Base-by-base conservation (phyloP, 2,797 vertebrate species). In the Fratercula arctica region DNA sequence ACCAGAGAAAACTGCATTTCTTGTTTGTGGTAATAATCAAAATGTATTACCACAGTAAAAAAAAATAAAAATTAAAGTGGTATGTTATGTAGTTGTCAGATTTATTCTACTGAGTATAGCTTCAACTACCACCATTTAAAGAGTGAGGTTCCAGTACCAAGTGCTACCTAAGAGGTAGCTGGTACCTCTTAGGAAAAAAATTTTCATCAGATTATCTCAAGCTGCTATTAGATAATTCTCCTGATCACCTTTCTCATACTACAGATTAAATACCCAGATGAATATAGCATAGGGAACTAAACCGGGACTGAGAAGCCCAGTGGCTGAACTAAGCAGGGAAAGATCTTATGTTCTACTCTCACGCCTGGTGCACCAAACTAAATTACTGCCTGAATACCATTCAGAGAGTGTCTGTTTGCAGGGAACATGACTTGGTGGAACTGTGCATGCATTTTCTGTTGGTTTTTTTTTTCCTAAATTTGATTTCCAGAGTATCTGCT, bases 271-370 rank as follows among this genome's bases (percentile, higher is more conserved):
- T 8, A 82, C 3, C 8, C 16, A 68, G 33, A 29, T 23, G 6
- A 16, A 74, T 6, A 63, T 0, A 84, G 66, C 39, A 78, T n/a
- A 15, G 21, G 54, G 48, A 85, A 73, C 37, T 20, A 54, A 86
- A 60, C 0, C 0, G 8, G 3, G 5, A 29, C 54, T 10, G 26
- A 54, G 60, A 89, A 80, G 11, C 6, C 18, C 23, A 19, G 16
- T 8, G 37, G n/a, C 31, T 75, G 53, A 54, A 64, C 9, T 19
- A 88, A 59, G 39, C 35, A 80, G n/a, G 54, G 45, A 63, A 60
- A 61, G 29, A 39, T 19, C 13, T 64, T 59, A 25, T 12, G 3
- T 53, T 66, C 25, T 37, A 35, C 20, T 35, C 39, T 46, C 29
- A 16, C 46, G 11, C 21, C 64, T 78, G 50, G 23, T 20, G 90